Evolutionary conservation across 2,113 vertebrate species (phyloP), one percentile per base, ranked within the genome.

Genomic region (Passer domesticus): DNA sequence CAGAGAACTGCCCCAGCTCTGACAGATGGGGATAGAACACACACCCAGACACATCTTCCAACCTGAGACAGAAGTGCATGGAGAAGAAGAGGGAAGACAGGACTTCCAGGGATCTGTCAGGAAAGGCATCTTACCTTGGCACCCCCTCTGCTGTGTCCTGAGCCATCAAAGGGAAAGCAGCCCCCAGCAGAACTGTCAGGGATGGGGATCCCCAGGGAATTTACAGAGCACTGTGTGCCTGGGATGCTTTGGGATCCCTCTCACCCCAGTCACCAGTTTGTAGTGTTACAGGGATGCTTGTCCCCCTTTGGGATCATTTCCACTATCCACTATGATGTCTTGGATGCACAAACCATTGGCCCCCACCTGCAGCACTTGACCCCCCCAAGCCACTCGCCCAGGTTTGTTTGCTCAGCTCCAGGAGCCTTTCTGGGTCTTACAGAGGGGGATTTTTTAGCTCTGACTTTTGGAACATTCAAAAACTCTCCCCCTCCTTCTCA

Each of bases 311-410:
- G 53, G 55, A 7, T 9, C 11, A 1, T 39, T 13, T 37, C 3
- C n/a, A 28, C 30, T 3, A 7, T 3, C 18, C 22, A 55, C 52
- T 7, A n/a, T 0, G 6, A 31, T 4, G 11, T 4, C 35, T 20
- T 0, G 0, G 70, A 39, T 10, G 37, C 19, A 41, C 8, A 13
- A 68, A 56, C 14, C 43, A 39, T 5, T 0, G 1, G 22, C 5
- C 21, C 55, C 12, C 20, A 13, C 7, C 46, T 7, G 18, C 30
- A 31, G 27, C 18, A 6, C 39, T 35, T 52, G 7, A 35, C 58
- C 66, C 31, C 8, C 33, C 23, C n/a, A 2, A 9, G 43, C n/a
- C 72, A 33, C 90, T 46, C 7, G 11, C 11, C 50, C 50, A 8
- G 28, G 49, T 46, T 78, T 78, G 35, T 83, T 87, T 86, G 67